Evolutionary conservation across 2,888 invertebrate species (phyloP).

Genomic region (Dynastes hyllus): DNA sequence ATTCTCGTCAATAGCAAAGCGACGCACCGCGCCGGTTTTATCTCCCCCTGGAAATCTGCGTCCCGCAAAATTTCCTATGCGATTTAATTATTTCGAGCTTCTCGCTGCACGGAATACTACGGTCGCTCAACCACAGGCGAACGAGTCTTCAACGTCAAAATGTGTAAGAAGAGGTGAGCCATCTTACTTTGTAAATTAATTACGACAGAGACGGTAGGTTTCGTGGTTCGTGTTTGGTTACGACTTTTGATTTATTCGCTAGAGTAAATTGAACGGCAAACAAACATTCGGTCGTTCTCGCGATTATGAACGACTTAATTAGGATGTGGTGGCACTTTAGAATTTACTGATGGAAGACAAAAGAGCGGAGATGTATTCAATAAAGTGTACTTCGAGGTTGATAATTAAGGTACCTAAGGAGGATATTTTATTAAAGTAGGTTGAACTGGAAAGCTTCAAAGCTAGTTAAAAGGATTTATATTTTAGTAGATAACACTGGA

Average conservation of each 20-base stretch:
- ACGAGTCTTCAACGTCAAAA: slow-evolving; percentile 3
- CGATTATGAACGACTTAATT: slow-evolving; percentile 39
- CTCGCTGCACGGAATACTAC: slow-evolving; percentile 9
- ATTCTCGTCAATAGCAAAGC: slow-evolving; percentile 24
- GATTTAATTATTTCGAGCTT: slow-evolving; percentile 42
- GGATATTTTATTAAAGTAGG: no score
- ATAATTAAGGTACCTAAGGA: no score
- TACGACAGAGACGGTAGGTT: slow-evolving; percentile 16
- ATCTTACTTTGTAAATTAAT: slow-evolving; percentile 40
- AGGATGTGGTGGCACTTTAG: slow-evolving; percentile 13
- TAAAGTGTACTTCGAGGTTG: no score
- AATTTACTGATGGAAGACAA: background rate
- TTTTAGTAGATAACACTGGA: no score
- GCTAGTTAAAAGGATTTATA: no score
- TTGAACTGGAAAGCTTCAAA: no score
- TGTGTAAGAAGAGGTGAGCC: background rate
- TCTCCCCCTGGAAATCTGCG: slow-evolving; percentile 35
- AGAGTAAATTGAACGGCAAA: slow-evolving; percentile 46
- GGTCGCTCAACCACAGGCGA: background rate
- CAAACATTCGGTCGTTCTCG: slow-evolving; percentile 18
- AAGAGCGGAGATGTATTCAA: no score
- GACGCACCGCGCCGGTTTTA: slow-evolving; percentile 21
- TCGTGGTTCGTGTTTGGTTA: slow-evolving; percentile 7
- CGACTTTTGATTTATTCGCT: slow-evolving; percentile 44
- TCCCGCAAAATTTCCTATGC: slow-evolving; percentile 42